Percentiles rank a stretch among this genome's conserved stretches.
These are phyloP conservation scores for Seira ritae DNA, from an alignment of 2,888 invertebrate genomes.

Conservation along the genomic window DNA sequence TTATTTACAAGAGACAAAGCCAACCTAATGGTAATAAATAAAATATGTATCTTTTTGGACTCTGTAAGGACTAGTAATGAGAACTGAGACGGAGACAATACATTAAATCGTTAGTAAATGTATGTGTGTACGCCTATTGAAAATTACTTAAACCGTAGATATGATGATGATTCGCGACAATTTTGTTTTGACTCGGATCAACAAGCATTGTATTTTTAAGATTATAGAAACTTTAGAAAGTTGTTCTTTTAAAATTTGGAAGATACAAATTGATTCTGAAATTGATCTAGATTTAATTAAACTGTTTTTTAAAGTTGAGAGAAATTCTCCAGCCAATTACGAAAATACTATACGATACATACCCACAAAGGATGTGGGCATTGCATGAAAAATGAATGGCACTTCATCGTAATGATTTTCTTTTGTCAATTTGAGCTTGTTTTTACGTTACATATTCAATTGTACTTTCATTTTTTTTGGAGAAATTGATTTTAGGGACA, in stretches of 20 bases:
- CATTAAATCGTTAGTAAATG: conserved; percentile 21
- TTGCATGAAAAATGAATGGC: conserved; percentile 49
- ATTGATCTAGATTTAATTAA: no score
- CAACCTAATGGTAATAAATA: conserved; percentile 61
- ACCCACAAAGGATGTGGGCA: no score
- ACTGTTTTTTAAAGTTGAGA: no score
- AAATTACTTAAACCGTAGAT: no score
- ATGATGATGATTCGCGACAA: no score
- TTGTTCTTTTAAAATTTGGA: no score
- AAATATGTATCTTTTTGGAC: conserved; percentile 64
- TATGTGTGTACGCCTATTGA: background rate
- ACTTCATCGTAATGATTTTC: conserved; percentile 42
- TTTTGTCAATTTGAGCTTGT: conserved; percentile 52
- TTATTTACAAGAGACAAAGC: conserved; percentile 47
- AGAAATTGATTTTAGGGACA: conserved; percentile 21
- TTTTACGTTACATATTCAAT: background rate
- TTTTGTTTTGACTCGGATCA: no score
- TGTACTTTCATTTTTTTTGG: conserved; percentile 15
- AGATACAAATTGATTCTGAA: no score
- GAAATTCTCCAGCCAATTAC: no score
- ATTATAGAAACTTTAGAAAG: no score
- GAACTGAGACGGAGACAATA: conserved; percentile 60
- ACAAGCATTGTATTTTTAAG: no score
- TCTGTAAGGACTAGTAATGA: conserved; percentile 65
- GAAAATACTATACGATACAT: no score